A percentile compares a stretch with the other conserved stretches of the same genome.
phyloP scores from a whole-genome alignment of 2,888 invertebrate species.

The Agriopis leucophaearia region DNA sequence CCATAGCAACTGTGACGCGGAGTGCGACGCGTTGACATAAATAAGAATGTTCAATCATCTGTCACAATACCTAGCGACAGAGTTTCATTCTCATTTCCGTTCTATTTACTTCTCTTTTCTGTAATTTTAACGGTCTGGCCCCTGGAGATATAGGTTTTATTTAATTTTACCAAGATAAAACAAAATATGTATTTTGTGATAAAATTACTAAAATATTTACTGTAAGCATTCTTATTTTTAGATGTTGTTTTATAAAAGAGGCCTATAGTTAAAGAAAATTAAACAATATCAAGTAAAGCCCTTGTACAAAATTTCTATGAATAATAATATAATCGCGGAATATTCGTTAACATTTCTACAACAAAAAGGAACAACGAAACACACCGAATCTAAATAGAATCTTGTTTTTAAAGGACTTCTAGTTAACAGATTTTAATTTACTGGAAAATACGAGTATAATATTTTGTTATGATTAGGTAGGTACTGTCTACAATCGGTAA shows the following conservation, averaged over 20 bases:
- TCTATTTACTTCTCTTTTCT: no score
- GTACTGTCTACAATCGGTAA: no score
- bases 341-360: slow-evolving; percentile 23
- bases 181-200: background rate
- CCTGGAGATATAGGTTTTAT: no score
- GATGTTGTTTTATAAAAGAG: background rate
- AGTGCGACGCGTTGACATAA: no score
- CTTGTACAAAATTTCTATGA: slow-evolving; percentile 28
- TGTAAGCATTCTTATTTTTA: background rate
- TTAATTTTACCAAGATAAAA: background rate
- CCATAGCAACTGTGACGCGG: no score
- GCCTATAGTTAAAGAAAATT: slow-evolving; percentile 17
- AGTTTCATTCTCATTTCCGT: no score
- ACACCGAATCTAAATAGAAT: slow-evolving; percentile 23
- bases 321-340: slow-evolving; percentile 36
- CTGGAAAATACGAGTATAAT: background rate
- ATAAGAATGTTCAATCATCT: no score
- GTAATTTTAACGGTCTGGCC: no score
- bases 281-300: slow-evolving; percentile 12
- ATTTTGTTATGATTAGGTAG: no score
- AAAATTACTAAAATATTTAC: background rate
- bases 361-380: slow-evolving; percentile 10
- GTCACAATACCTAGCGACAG: no score
- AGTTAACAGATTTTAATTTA: slow-evolving; percentile 3
- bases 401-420: slow-evolving; percentile 12